Evolutionary conservation across 2,113 vertebrate genomes (phyloP), one percentile per base, ranked within the genome.

Genomic region (Tetrao urogallus): DNA sequence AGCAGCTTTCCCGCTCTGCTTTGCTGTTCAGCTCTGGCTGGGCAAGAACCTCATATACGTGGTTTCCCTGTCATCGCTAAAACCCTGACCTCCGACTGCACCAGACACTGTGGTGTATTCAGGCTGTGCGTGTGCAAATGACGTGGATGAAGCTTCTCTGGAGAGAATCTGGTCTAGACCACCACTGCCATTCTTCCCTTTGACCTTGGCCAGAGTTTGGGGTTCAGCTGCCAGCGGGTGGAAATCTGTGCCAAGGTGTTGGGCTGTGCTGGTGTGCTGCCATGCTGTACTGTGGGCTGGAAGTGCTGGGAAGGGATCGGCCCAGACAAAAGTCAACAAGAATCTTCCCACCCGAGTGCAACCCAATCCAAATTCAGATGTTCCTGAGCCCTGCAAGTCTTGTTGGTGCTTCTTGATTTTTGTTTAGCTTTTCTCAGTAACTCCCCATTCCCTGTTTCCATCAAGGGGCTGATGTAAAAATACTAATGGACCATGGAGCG

Each of bases 191-290:
- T 65, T 86, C 78, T 75, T 88, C 40, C 58, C 82, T 89, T 75
- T 71, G 78, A 88, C 77, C 43, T 74, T 67, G 80, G 74, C 75
- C 20, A 65, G 72, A 38, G 63, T 65, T 60, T 82, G 73, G 93
- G 73, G 43, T 70, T 15, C 8, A 82, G 73, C 61, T 9, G 30
- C 86, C 76, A 56, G 79, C 1, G n/a, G 7, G 7, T 34, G 47
- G 66, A 70, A 89, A n/a, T 36, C 20, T 81, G 82, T 86, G 94
- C 93, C 81, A 82, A 90, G 63, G 74, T 72, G 32, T 8, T 80
- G 60, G 40, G 14, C n/a, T 36, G 36, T 47, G 56, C 86, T 93
- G 74, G 54, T 32, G 58, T 10, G 30, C 30, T 2, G 8, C 34
- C 50, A 43, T 2, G 9, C 47, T 1, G 2, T 64, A 48, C 30